Evolutionary conservation across 1,140 invertebrate genomes (phyloP).

Genomic region (Anoplophora glabripennis): DNA sequence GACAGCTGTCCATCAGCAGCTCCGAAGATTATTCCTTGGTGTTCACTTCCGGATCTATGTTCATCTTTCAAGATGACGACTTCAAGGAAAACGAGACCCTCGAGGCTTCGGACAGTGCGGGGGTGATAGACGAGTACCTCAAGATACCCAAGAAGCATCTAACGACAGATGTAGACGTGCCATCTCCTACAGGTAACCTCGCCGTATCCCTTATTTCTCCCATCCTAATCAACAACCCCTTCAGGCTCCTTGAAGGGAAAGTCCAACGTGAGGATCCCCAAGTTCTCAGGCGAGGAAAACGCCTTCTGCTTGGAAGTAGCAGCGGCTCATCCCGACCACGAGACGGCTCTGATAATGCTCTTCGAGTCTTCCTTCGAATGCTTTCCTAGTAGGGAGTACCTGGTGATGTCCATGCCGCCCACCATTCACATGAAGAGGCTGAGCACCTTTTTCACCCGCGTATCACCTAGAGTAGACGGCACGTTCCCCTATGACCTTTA

Average conservation of each 20-base stretch:
- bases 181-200: background rate
- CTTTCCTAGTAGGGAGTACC: slow-evolving; percentile 66
- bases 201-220: too few species aligned
- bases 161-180: slow-evolving; percentile 1
- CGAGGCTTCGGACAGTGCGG: background rate
- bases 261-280: slow-evolving; percentile 15
- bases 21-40: slow-evolving; percentile 12
- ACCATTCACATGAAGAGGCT: slow-evolving; percentile 18
- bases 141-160: slow-evolving; percentile 6
- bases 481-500: slow-evolving; percentile 62
- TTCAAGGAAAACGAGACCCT: slow-evolving; percentile 1
- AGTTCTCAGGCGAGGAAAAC: slow-evolving; percentile 49
- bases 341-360: slow-evolving; percentile 52
- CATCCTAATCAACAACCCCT: too few species aligned
- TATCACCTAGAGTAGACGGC: slow-evolving; percentile 55
- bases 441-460: slow-evolving; percentile 30
- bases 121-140: slow-evolving; percentile 1
- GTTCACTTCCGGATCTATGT: slow-evolving; percentile 10
- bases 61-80: slow-evolving; percentile 13
- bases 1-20: background rate
- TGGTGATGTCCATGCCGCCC: slow-evolving; percentile 61
- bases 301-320: slow-evolving; percentile 67
- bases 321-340: slow-evolving; percentile 60
- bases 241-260: background rate
- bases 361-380: slow-evolving; percentile 63